These are phyloP conservation scores for Dinothrombium tinctorium DNA, from an alignment of 1,140 invertebrate genomes.

Conservation along the genomic window DNA sequence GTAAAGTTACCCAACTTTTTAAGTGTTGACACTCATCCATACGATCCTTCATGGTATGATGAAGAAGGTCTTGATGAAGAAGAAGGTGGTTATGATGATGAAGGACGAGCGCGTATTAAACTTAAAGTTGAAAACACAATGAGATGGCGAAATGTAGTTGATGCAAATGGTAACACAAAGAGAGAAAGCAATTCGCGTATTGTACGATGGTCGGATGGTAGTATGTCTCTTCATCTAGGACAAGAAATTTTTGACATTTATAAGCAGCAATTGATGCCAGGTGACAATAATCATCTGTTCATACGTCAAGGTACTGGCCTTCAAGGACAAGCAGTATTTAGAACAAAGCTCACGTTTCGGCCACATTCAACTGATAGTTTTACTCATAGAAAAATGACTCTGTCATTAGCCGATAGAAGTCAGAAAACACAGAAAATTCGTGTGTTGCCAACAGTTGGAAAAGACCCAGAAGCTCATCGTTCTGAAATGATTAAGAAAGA, in stretches of 20 bases:
- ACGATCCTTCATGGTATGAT: conserved; percentile 82
- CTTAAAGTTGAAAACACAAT: conserved; percentile 64
- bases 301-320: conserved; percentile 64
- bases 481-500: conserved; percentile 84
- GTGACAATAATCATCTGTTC: conserved; percentile 81
- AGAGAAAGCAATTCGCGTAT: conserved; percentile 87
- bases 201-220: conserved; percentile 88
- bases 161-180: conserved; percentile 46
- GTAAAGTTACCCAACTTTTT: conserved; percentile 83
- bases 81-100: conserved; percentile 86
- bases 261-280: conserved; percentile 60
- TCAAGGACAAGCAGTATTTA: conserved; percentile 87
- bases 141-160: conserved; percentile 66
- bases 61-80: conserved; percentile 99
- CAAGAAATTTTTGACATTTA: conserved; percentile 95
- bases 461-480: conserved; percentile 75
- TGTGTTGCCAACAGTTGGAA: conserved; percentile 74
- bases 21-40: conserved; percentile 43
- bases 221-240: conserved; percentile 86
- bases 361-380: conserved; percentile 95
- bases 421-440: conserved; percentile 89
- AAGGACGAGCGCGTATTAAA: conserved; percentile 56
- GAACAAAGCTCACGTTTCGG: conserved; percentile 79
- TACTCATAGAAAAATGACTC: conserved; percentile 94
- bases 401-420: conserved; percentile 87